Conservation (phyloP, 2,113 vertebrate species). For the Rutilus rutilus region DNA sequence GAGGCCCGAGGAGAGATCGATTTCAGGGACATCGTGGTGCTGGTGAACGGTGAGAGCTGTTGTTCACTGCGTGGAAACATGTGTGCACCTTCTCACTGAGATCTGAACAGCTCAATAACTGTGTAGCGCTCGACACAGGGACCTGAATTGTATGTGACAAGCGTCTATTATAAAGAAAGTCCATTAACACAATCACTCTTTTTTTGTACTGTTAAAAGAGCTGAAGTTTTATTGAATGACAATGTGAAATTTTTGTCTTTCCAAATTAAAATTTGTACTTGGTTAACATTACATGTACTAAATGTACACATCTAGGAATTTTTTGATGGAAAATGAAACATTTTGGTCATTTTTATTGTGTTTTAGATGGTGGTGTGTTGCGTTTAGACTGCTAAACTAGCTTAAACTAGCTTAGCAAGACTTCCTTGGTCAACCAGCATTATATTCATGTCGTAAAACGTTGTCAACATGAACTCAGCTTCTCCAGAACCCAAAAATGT, state of each 20-base stretch:
- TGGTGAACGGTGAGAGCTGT: constrained; percentile 90
- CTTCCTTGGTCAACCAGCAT: no score
- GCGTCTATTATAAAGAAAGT: no score
- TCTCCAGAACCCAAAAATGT: no score
- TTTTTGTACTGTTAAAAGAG: no score
- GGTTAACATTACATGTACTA: neutral
- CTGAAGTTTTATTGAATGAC: no score
- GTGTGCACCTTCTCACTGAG: neutral
- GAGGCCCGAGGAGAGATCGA: constrained; percentile 96
- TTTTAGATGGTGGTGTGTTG: neutral
- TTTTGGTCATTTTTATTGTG: neutral
- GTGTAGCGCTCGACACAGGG: neutral
- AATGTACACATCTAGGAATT: neutral
- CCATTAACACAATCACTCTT: no score
- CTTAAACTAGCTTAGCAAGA: no score
- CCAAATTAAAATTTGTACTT: neutral
- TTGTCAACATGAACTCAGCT: no score
- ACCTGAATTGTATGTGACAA: no score
- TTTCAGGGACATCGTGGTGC: constrained; percentile 91
- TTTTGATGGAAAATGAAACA: neutral
- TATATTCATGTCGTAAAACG: no score
- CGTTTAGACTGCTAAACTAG: no score
- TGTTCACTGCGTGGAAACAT: neutral
- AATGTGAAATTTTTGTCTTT: no score
- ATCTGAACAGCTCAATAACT: neutral